Percentiles rank a stretch among this genome's conserved stretches.
Conservation (phyloP, 2,113 vertebrate genomes). For the Mandrillus leucophaeus region DNA sequence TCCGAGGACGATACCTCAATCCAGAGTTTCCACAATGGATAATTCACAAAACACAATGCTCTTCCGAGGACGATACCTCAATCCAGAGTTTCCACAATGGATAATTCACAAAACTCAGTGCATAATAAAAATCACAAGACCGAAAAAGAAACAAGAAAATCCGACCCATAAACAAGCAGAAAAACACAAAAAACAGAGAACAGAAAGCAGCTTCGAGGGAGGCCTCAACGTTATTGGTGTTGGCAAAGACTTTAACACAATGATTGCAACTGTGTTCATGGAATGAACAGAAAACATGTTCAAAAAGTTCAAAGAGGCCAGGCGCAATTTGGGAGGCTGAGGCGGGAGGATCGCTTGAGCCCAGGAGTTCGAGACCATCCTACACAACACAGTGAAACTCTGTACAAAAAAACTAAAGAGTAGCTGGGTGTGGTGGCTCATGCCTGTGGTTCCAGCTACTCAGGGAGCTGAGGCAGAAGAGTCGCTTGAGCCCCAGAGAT, state of each 20-base stretch:
- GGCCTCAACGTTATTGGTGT: neutral
- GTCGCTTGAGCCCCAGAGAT: no score
- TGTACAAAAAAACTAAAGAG: no score
- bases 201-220: neutral
- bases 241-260: neutral
- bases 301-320: neutral
- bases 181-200: neutral
- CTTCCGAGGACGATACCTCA: neutral
- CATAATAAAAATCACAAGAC: neutral
- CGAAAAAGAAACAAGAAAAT: neutral
- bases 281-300: neutral
- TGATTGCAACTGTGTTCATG: rapidly evolving
- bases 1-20: neutral
- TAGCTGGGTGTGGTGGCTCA: no score
- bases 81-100: neutral
- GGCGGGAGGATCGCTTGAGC: no score
- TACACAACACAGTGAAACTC: no score
- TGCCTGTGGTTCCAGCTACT: no score
- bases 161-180: neutral
- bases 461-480: no score
- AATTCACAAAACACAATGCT: neutral
- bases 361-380: no score
- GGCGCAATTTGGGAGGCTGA: no score
- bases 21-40: neutral
- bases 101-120: rapidly evolving